These are phyloP conservation scores for Adelosebastes latens DNA, from an alignment of 2,797 vertebrate genomes.

Conservation along the genomic window DNA sequence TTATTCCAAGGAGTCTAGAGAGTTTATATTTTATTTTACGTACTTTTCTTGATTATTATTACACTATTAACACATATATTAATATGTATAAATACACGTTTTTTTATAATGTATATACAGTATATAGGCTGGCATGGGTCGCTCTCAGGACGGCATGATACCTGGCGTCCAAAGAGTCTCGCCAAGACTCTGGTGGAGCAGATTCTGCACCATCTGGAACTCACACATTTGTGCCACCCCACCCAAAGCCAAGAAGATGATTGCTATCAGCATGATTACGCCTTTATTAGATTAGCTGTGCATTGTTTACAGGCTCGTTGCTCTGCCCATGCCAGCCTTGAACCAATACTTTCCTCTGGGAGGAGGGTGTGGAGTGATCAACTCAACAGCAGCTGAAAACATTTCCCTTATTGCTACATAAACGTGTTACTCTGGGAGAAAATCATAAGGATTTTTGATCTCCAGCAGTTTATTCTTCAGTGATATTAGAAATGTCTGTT, in stretches of 20 bases:
- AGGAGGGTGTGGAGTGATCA: conserved; percentile 28
- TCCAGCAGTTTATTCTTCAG: not conserved
- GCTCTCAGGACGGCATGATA: conserved; percentile 23
- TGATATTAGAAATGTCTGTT: not conserved
- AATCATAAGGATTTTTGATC: not conserved
- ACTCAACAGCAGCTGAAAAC: conserved; percentile 22
- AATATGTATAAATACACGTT: not conserved
- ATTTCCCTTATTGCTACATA: conserved; percentile 6
- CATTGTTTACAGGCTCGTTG: conserved; percentile 65
- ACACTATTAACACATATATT: not conserved
- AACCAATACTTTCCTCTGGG: conserved; percentile 32
- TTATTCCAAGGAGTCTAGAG: not conserved
- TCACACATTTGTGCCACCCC: conserved; percentile 43
- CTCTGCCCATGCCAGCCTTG: conserved; percentile 28
- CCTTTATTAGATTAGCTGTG: conserved; percentile 75
- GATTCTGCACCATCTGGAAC: conserved; percentile 76
- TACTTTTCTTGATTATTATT: not conserved
- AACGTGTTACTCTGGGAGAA: conserved; percentile 1
- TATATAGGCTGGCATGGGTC: not conserved
- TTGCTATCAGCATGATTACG: conserved; percentile 73
- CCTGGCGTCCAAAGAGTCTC: conserved; percentile 58
- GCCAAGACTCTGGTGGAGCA: conserved; percentile 58
- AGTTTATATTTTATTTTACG: too few relatives aligned
- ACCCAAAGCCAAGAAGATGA: conserved; percentile 73
- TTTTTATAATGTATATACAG: not conserved